Evolutionary conservation across 2,113 vertebrate species (phyloP).

Genomic region (Crocuta crocuta): DNA sequence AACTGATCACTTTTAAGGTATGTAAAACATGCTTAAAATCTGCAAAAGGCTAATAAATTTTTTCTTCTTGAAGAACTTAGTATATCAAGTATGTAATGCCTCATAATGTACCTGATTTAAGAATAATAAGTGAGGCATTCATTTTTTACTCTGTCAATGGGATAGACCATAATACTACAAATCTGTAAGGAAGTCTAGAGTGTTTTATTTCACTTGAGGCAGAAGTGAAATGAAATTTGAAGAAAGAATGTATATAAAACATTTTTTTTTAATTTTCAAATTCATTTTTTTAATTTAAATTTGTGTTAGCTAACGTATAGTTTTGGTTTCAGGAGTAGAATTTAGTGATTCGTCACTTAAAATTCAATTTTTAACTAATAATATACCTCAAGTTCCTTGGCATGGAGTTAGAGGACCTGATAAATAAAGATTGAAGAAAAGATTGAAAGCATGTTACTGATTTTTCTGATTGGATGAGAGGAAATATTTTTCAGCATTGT

Average conservation of each 20-base stretch:
- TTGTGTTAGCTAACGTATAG: too few relatives aligned
- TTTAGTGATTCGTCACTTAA: too few relatives aligned
- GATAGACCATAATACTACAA: background rate
- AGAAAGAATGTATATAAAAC: slow-evolving; percentile 19
- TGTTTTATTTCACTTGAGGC: background rate
- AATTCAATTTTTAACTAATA: slow-evolving; percentile 9
- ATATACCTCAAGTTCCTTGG: background rate
- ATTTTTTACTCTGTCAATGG: background rate
- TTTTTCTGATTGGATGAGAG: slow-evolving; percentile 8
- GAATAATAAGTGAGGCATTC: background rate
- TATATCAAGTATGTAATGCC: background rate
- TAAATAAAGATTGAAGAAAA: slow-evolving; percentile 31
- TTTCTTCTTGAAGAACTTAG: background rate
- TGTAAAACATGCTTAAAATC: background rate
- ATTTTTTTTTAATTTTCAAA: slow-evolving; percentile 43
- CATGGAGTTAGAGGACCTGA: background rate
- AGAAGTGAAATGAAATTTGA: slow-evolving; percentile 48
- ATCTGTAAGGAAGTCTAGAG: background rate
- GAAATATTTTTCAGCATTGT: background rate
- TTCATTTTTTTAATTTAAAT: background rate
- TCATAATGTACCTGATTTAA: background rate
- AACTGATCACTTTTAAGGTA: background rate
- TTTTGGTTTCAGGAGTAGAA: too few relatives aligned
- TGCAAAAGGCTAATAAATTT: background rate
- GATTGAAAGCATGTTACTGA: background rate